These are phyloP conservation scores for Synergus laeviventris DNA, from an alignment of 2,888 invertebrate genomes.

Conservation along the genomic window DNA sequence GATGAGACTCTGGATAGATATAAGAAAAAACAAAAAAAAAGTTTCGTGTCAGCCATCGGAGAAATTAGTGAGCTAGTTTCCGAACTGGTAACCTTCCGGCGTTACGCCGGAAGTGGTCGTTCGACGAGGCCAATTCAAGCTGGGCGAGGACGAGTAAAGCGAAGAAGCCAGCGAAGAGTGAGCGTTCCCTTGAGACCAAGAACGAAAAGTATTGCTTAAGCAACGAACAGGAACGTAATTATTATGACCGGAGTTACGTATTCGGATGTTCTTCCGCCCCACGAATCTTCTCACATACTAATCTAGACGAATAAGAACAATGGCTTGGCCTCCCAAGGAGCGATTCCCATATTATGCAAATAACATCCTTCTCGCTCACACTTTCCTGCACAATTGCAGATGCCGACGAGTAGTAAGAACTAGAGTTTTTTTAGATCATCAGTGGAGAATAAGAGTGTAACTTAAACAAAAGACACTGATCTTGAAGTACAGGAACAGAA, in stretches of 20 bases:
- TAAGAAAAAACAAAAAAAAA: neutral
- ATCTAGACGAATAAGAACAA: slow-evolving; percentile 65
- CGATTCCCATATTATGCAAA: slow-evolving; percentile 68
- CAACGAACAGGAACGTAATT: slow-evolving; percentile 60
- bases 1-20: neutral
- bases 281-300: slow-evolving; percentile 67
- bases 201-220: slow-evolving; percentile 31
- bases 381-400: slow-evolving; percentile 39
- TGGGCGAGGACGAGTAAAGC: neutral
- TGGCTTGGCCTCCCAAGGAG: slow-evolving; percentile 58
- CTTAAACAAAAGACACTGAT: slow-evolving; percentile 6
- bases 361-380: slow-evolving; percentile 52
- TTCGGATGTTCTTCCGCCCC: slow-evolving; percentile 71
- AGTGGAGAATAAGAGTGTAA: neutral
- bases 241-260: slow-evolving; percentile 68
- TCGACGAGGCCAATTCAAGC: slow-evolving; percentile 44
- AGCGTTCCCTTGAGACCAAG: slow-evolving; percentile 34
- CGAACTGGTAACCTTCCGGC: slow-evolving; percentile 34
- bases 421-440: neutral
- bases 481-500: neutral
- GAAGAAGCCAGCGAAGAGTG: slow-evolving; percentile 47
- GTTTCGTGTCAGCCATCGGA: slow-evolving; percentile 7
- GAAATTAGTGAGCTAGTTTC: slow-evolving; percentile 39
- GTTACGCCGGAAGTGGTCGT: slow-evolving; percentile 31
- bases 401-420: neutral